phyloP scores from a whole-genome alignment of 2,113 vertebrate genomes.

The Sardina pilchardus region DNA sequence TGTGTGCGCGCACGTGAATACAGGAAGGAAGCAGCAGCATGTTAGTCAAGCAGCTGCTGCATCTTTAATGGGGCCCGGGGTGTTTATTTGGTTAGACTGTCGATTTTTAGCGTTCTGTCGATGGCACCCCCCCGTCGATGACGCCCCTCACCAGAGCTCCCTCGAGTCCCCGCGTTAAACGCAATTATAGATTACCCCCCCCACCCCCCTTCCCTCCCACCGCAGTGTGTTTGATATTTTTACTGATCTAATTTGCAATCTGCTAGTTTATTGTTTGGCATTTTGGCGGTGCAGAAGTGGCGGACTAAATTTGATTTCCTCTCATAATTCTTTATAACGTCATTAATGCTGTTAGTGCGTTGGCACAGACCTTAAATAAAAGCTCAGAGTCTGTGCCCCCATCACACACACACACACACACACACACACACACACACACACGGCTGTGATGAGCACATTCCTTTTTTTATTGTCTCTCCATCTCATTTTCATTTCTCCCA shows the following conservation, averaged over 20 bases:
- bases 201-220: constrained; percentile 71
- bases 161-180: too few relatives aligned
- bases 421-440: too few relatives aligned
- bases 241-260: constrained; percentile 99
- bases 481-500: constrained; percentile 21
- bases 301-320: constrained; percentile 99
- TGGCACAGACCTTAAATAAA: too few relatives aligned
- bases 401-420: too few relatives aligned
- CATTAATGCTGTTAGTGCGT: constrained; percentile 62
- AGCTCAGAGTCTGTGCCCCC: too few relatives aligned
- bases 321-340: constrained; percentile 96
- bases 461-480: constrained; percentile 37
- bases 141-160: too few relatives aligned
- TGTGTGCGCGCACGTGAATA: constrained; percentile 42
- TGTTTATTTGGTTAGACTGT: constrained; percentile 99
- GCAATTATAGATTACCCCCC: neutral
- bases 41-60: constrained; percentile 93
- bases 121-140: constrained; percentile 69
- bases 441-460: too few relatives aligned
- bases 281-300: constrained; percentile 99
- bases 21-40: too few relatives aligned
- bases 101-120: constrained; percentile 99
- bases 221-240: constrained; percentile 98
- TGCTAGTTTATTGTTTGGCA: constrained; percentile 99
- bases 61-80: constrained; percentile 97